phyloP scores from a whole-genome alignment of 2,888 invertebrate species.

The Rotaria magnacalcarata region DNA sequence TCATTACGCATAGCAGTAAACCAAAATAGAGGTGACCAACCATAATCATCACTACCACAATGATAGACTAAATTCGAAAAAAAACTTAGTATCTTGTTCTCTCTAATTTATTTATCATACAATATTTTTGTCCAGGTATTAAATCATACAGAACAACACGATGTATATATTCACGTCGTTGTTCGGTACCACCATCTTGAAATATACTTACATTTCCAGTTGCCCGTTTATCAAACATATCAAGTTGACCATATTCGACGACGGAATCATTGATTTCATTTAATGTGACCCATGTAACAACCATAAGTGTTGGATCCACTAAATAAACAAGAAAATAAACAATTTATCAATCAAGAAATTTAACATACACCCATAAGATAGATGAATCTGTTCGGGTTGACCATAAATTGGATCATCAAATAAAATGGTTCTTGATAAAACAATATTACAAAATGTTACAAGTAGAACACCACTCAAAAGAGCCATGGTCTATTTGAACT shows the following conservation, averaged over 20 bases:
- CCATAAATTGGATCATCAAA: slow-evolving; percentile 20
- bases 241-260: slow-evolving; percentile 50
- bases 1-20: slow-evolving; percentile 70
- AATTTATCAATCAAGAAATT: background rate
- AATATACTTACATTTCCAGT: slow-evolving; percentile 47
- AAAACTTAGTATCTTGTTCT: background rate
- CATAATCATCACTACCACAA: slow-evolving; percentile 60
- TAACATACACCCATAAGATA: slow-evolving; percentile 42
- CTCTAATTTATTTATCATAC: background rate
- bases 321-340: background rate
- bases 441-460: background rate
- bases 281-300: slow-evolving; percentile 52
- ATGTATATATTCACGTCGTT: slow-evolving; percentile 48
- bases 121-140: slow-evolving; percentile 37
- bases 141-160: slow-evolving; percentile 46
- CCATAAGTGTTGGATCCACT: slow-evolving; percentile 49
- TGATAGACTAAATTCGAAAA: slow-evolving; percentile 50
- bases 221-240: slow-evolving; percentile 38
- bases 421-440: background rate
- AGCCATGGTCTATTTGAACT: background rate
- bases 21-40: slow-evolving; percentile 75
- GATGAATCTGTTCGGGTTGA: slow-evolving; percentile 45
- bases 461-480: background rate
- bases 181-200: slow-evolving; percentile 47
- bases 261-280: slow-evolving; percentile 48